Conservation (phyloP, 2,888 invertebrate species). For the Eudemis profundana region DNA sequence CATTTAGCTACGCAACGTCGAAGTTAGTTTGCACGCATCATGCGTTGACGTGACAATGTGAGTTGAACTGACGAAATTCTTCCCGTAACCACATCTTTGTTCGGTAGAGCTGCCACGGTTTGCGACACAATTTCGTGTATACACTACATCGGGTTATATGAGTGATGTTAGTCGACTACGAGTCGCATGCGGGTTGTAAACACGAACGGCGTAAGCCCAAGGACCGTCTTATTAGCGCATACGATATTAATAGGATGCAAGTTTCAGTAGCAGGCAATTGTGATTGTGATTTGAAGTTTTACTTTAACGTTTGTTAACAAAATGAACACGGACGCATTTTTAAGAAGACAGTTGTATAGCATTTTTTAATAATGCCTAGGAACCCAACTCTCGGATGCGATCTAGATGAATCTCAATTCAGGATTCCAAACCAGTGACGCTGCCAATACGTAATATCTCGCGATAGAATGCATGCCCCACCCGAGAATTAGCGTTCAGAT, state of each 20-base stretch:
- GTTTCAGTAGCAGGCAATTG: background rate
- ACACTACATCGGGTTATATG: conserved; percentile 8
- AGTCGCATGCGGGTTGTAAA: conserved; percentile 34
- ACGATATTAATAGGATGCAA: conserved; percentile 25
- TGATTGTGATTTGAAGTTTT: background rate
- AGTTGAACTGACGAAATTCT: conserved; percentile 38
- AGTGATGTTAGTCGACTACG: conserved; percentile 9
- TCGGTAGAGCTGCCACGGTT: conserved; percentile 16
- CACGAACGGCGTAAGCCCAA: conserved; percentile 33
- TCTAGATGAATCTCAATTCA: too few relatives aligned
- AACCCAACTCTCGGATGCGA: too few relatives aligned
- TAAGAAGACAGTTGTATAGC: too few relatives aligned
- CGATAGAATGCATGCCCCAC: too few relatives aligned
- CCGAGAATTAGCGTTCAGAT: too few relatives aligned
- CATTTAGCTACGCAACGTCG: conserved; percentile 14
- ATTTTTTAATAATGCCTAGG: too few relatives aligned
- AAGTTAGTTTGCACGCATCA: conserved; percentile 23
- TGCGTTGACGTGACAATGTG: conserved; percentile 19
- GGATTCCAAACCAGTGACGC: too few relatives aligned
- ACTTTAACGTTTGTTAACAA: background rate
- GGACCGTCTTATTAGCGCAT: conserved; percentile 39
- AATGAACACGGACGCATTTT: background rate
- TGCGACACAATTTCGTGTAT: conserved; percentile 37
- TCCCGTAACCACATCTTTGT: conserved; percentile 27
- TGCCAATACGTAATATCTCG: too few relatives aligned